Evolutionary conservation across 1,140 invertebrate genomes (phyloP).

Genomic region (Alviniconcha marisindica): DNA sequence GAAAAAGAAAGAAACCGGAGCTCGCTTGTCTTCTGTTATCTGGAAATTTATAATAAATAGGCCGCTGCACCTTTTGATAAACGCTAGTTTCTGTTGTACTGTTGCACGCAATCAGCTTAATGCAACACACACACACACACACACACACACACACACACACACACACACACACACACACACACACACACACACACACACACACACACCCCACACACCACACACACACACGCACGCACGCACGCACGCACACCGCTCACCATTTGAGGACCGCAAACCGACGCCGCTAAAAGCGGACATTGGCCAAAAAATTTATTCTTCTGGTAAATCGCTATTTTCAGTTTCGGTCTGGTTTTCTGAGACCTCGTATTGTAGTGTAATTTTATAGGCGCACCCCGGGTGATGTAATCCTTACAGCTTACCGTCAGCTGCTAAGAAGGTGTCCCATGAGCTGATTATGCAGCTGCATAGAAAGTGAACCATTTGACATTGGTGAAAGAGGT

Average conservation of each 20-base stretch:
- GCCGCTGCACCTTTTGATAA: not conserved
- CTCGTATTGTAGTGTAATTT: too few species aligned
- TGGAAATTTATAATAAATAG: not conserved
- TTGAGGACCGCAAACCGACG: not conserved
- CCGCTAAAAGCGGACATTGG: not conserved
- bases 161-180: slow-evolving; percentile 4
- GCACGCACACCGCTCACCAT: not conserved
- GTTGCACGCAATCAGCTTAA: not conserved
- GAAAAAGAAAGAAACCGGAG: not conserved
- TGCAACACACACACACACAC: not conserved
- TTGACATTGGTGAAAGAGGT: too few species aligned
- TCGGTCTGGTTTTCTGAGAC: too few species aligned
- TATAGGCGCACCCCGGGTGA: too few species aligned
- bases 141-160: not conserved
- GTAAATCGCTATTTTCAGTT: not conserved
- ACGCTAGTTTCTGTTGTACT: not conserved
- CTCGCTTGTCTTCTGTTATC: not conserved
- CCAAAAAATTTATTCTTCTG: not conserved
- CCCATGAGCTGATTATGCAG: too few species aligned
- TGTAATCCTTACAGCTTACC: too few species aligned
- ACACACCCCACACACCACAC: not conserved
- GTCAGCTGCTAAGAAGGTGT: too few species aligned
- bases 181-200: not conserved
- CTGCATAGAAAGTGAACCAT: too few species aligned
- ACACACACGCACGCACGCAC: not conserved